phyloP scores from a whole-genome alignment of 2,888 invertebrate species.

The Drosophila hamatofila region DNA sequence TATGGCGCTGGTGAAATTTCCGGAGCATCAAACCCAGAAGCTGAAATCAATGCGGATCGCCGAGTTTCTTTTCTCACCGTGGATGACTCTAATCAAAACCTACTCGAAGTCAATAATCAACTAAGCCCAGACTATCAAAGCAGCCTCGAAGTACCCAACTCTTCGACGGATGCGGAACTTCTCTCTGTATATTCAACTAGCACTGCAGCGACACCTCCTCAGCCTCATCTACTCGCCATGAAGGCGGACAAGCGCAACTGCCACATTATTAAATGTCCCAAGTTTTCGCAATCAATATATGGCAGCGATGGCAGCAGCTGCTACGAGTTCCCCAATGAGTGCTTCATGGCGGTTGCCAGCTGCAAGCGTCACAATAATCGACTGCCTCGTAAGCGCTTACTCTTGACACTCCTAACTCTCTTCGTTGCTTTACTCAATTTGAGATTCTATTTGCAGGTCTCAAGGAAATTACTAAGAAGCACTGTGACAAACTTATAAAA shows the following conservation, averaged over 20 bases:
- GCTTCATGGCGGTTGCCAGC: conserved; percentile 43
- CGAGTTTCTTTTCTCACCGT: background rate
- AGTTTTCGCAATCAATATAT: conserved; percentile 17
- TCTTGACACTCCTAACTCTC: no score
- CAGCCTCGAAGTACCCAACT: background rate
- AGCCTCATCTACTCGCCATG: background rate
- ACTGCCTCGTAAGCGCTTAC: conserved; percentile 39
- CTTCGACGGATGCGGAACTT: conserved; percentile 4
- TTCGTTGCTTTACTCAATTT: background rate
- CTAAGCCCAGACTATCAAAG: background rate
- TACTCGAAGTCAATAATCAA: background rate
- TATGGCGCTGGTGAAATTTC: conserved; percentile 5
- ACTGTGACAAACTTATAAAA: conserved; percentile 24
- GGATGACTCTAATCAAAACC: conserved; percentile 1
- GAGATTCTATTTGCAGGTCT: conserved; percentile 37
- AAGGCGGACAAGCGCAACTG: conserved; percentile 35
- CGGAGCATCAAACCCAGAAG: background rate
- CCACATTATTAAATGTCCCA: conserved; percentile 50
- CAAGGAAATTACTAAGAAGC: conserved; percentile 36
- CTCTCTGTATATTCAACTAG: background rate
- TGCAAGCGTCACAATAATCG: conserved; percentile 40
- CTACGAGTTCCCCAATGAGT: conserved; percentile 39
- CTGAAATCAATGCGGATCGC: background rate
- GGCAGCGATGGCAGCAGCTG: conserved; percentile 45
- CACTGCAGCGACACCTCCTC: background rate